Conservation (phyloP, 2,888 invertebrate genomes). For the Achlya flavicornis region DNA sequence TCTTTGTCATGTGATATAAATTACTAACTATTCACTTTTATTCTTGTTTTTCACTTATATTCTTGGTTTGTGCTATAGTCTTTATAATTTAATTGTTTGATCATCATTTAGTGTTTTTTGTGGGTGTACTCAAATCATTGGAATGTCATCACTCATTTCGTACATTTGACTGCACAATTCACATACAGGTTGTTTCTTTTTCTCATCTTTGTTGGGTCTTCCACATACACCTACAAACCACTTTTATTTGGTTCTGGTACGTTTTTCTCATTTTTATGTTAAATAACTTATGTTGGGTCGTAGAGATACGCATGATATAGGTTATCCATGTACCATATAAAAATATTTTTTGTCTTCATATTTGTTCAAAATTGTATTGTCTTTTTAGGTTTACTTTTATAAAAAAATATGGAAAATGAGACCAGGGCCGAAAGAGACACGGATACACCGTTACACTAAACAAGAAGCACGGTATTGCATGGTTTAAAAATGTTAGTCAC, state of each 20-base stretch:
- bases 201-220: background rate
- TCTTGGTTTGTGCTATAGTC: background rate
- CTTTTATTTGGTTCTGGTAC: slow-evolving; percentile 78
- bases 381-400: slow-evolving; percentile 70
- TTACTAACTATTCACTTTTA: background rate
- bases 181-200: slow-evolving; percentile 11
- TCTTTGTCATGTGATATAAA: background rate
- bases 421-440: slow-evolving; percentile 83
- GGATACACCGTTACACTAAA: slow-evolving; percentile 57
- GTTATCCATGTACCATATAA: slow-evolving; percentile 38
- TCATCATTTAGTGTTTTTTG: too few species aligned
- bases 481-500: slow-evolving; percentile 38
- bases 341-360: slow-evolving; percentile 31
- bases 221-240: slow-evolving; percentile 16
- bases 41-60: too few species aligned
- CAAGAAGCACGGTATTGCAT: slow-evolving; percentile 70
- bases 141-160: background rate
- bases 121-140: background rate
- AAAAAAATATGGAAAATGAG: slow-evolving; percentile 67
- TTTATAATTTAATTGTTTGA: too few species aligned
- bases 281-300: slow-evolving; percentile 33
- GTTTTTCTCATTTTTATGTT: slow-evolving; percentile 55
- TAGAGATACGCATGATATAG: slow-evolving; percentile 24
- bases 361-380: slow-evolving; percentile 58
- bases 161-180: background rate